Conservation (phyloP, 2,888 invertebrate genomes). For the Pyrochroa serraticornis region DNA sequence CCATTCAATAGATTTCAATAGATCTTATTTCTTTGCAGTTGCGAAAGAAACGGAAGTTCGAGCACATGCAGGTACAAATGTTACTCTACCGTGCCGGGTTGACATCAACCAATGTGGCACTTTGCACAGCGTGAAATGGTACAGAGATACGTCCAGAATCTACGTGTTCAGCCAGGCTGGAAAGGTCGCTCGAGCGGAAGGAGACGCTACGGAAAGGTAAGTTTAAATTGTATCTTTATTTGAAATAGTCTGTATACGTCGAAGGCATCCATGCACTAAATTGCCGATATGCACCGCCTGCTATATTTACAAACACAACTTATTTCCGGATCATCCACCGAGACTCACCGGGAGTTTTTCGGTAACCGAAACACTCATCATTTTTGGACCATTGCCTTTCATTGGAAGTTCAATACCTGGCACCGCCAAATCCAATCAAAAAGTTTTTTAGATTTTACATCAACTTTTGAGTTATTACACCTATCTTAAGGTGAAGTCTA, state of each 20-base stretch:
- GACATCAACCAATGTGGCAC: conserved; percentile 76
- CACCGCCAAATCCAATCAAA: too few species aligned
- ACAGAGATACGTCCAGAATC: conserved; percentile 73
- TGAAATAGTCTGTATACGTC: neutral
- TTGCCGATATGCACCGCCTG: conserved; percentile 14
- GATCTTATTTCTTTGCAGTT: conserved; percentile 44
- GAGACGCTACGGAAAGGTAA: conserved; percentile 75
- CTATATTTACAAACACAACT: neutral
- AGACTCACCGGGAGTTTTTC: too few species aligned
- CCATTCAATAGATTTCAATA: too few species aligned
- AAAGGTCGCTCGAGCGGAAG: conserved; percentile 70
- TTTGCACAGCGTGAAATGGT: conserved; percentile 86
- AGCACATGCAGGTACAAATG: conserved; percentile 72
- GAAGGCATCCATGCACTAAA: conserved; percentile 16
- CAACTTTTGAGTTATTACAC: too few species aligned
- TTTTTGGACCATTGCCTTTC: too few species aligned
- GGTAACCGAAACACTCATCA: too few species aligned
- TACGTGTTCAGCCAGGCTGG: conserved; percentile 78
- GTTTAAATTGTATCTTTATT: conserved; percentile 38
- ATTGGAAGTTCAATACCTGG: too few species aligned
- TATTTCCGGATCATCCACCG: too few species aligned
- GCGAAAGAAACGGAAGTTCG: conserved; percentile 64
- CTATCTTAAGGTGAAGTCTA: too few species aligned
- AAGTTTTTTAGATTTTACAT: too few species aligned
- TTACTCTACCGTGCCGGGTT: conserved; percentile 74